Conservation (phyloP, 1,140 invertebrate genomes). For the Pachypeltis micranthus region DNA sequence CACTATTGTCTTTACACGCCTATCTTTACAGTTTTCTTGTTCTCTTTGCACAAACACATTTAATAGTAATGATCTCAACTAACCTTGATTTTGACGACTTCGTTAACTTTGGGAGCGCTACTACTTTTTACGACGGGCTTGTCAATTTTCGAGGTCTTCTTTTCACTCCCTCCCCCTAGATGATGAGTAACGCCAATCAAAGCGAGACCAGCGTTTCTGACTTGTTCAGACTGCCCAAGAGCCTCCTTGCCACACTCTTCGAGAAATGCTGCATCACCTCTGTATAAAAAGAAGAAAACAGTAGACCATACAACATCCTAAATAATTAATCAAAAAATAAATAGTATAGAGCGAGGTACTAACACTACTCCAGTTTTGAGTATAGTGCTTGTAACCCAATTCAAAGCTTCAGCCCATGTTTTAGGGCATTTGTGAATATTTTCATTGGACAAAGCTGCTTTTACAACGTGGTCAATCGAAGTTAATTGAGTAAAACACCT, state of each 20-base stretch:
- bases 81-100: not conserved
- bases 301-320: not conserved
- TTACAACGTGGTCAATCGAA: not conserved
- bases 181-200: conserved; percentile 6
- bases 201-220: conserved; percentile 14
- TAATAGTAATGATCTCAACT: too few species aligned
- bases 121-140: not conserved
- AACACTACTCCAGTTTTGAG: not conserved
- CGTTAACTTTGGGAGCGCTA: not conserved
- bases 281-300: not conserved
- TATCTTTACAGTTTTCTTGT: too few species aligned
- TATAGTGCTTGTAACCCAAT: not conserved
- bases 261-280: not conserved
- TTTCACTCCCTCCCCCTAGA: not conserved
- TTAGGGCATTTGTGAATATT: not conserved
- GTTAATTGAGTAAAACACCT: not conserved
- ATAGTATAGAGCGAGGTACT: not conserved
- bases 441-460: not conserved
- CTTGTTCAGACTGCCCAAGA: not conserved
- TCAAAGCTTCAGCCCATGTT: not conserved
- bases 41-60: too few species aligned
- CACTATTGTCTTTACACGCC: too few species aligned
- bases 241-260: not conserved
- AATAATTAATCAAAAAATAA: not conserved
- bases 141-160: not conserved